Evolutionary conservation across 2,797 vertebrate genomes (phyloP), one percentile per base, ranked within the genome.

Genomic region (Micromesistius poutassou): DNA sequence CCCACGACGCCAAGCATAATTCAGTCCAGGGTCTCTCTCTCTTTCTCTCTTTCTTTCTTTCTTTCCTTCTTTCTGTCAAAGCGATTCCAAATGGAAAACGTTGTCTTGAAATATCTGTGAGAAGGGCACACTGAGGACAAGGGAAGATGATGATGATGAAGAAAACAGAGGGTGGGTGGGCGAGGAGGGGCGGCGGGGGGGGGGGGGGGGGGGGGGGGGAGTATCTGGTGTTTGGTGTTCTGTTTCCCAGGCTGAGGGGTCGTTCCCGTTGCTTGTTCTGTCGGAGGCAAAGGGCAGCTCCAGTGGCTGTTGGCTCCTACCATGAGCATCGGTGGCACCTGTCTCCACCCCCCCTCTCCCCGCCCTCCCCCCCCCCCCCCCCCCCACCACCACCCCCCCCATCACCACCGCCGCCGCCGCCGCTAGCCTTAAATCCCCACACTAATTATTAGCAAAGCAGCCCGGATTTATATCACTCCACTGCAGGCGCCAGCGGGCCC

Each of bases 381-480:
- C 19, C 46, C 16, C 4, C 46, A 0, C 16, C 46, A 16, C 46
- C 16, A 55, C 46, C 12, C 22, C 16, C 46, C 22, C 5, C 16
- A 19, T 4, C 46, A 55, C 4, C 46, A 1, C 19, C 46, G n/a
- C 55, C 55, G n/a, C 50, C 50, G 8, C 22, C 55, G n/a, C 55
- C 55, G n/a, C 84, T 92, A 93, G 85, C 82, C 88, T 87, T 94
- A 91, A 94, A 94, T 93, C 93, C 88, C 70, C n/a, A 72, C 55
- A 38, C 91, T 94, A 94, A 95, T 95, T 94, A 92, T 90, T 93
- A 90, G 90, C 91, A 93, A 93, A 94, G 93, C 89, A 88, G 86
- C 76, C 68, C 74, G 92, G 92, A 93, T 94, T 94, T 94, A 91
- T 90, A 84, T 87, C 81, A 81, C 87, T 87, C 88, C 91, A 84